Conservation (phyloP, 2,113 vertebrate species). For the Takifugu flavidus region DNA sequence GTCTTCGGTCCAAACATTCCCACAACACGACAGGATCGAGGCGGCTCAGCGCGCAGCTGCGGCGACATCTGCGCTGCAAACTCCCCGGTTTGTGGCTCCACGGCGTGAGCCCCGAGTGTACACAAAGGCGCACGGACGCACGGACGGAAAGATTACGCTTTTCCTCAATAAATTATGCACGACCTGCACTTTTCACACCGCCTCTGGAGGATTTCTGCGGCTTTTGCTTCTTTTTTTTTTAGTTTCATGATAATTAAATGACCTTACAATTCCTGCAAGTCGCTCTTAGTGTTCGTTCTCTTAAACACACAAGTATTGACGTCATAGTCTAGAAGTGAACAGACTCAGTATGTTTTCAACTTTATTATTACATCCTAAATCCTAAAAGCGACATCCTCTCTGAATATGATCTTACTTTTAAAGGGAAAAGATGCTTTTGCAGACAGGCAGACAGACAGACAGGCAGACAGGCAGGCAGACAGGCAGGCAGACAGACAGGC, state of each 20-base stretch:
- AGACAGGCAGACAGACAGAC: too few relatives aligned
- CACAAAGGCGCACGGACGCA: slow-evolving; percentile 51
- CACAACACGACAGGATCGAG: neutral
- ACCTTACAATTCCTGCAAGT: neutral
- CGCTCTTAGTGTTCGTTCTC: neutral
- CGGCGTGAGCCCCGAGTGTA: slow-evolving; percentile 58
- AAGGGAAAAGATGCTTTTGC: too few relatives aligned
- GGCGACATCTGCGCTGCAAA: slow-evolving; percentile 20
- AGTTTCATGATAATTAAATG: slow-evolving; percentile 2
- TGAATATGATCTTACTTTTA: too few relatives aligned
- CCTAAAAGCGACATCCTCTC: too few relatives aligned
- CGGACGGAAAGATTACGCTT: slow-evolving; percentile 58
- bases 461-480: slow-evolving; percentile 3
- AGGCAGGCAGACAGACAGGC: neutral
- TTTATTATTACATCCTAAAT: too few relatives aligned
- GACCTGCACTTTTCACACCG: slow-evolving; percentile 57
- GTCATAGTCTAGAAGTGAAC: neutral
- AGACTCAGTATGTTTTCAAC: too few relatives aligned
- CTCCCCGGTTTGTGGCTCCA: slow-evolving; percentile 35
- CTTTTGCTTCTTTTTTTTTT: slow-evolving; percentile 24
- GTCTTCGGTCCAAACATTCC: slow-evolving; percentile 29
- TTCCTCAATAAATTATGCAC: slow-evolving; percentile 65
- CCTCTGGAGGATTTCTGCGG: slow-evolving; percentile 27
- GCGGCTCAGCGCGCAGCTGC: slow-evolving; percentile 15
- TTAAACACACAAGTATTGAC: neutral